Evolutionary conservation across 2,888 invertebrate genomes (phyloP).

Genomic region (Noctua comes): DNA sequence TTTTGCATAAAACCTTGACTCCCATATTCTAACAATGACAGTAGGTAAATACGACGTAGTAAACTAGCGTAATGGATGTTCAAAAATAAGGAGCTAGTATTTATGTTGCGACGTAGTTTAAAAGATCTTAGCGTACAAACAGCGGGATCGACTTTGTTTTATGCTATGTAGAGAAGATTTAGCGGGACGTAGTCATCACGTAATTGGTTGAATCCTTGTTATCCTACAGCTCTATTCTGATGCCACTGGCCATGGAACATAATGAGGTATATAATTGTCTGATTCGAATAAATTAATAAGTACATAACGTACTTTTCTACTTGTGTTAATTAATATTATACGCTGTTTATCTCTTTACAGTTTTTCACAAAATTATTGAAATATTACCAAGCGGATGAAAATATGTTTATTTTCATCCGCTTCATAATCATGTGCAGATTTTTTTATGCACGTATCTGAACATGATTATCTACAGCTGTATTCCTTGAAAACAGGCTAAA

Average conservation of each 20-base stretch:
- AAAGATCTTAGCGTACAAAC: too few relatives aligned
- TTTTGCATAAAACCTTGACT: too few relatives aligned
- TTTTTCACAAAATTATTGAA: not conserved
- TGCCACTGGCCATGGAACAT: not conserved
- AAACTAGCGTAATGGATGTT: too few relatives aligned
- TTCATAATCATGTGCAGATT: not conserved
- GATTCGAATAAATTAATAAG: slow-evolving; percentile 6
- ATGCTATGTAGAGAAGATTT: not conserved
- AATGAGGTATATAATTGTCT: not conserved
- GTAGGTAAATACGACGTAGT: too few relatives aligned
- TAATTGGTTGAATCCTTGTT: slow-evolving; percentile 55
- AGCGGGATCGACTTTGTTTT: too few relatives aligned
- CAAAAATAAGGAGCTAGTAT: too few relatives aligned
- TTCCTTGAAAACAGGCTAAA: not conserved
- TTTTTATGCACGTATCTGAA: not conserved
- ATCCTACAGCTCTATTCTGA: slow-evolving; percentile 22
- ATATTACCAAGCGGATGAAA: not conserved
- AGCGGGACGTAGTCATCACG: slow-evolving; percentile 12
- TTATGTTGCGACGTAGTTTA: too few relatives aligned
- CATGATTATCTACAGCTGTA: not conserved
- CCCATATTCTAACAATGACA: too few relatives aligned
- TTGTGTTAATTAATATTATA: not conserved
- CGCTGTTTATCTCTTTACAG: not conserved
- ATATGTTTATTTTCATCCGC: not conserved
- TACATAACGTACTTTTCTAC: not conserved